Conservation (phyloP, 2,888 invertebrate species). For the Linnaemya vulpina region DNA sequence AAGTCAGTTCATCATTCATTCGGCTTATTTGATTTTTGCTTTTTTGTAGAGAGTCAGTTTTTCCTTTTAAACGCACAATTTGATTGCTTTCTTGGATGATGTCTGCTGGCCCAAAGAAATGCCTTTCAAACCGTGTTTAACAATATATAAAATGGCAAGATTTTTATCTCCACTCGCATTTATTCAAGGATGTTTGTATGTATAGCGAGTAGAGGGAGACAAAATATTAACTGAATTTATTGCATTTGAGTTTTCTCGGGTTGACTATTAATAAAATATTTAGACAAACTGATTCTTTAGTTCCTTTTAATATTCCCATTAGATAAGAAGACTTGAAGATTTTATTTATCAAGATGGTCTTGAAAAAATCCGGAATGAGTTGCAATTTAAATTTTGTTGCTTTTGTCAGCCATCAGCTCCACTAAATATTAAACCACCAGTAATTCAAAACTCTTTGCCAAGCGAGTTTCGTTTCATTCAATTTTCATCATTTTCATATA, state of each 20-base stretch:
- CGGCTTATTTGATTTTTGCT: background rate
- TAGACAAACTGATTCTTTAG: background rate
- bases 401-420: background rate
- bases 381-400: background rate
- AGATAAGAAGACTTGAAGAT: background rate
- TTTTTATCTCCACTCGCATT: background rate
- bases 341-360: background rate
- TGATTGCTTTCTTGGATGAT: constrained; percentile 34
- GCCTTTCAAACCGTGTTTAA: constrained; percentile 32
- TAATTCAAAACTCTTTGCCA: constrained; percentile 5
- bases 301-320: background rate
- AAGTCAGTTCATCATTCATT: constrained; percentile 62
- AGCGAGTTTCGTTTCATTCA: constrained; percentile 39
- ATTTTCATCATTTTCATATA: constrained; percentile 15
- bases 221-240: background rate
- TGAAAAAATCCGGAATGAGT: background rate
- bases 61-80: constrained; percentile 45
- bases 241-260: background rate
- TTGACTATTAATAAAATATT: background rate
- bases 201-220: background rate
- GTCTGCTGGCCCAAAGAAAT: constrained; percentile 9
- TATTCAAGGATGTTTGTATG: background rate
- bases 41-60: background rate
- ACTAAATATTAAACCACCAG: constrained; percentile 16
- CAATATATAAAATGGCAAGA: constrained; percentile 38